Evolutionary conservation across 2,113 vertebrate genomes (phyloP).

Genomic region (Corapipo altera): DNA sequence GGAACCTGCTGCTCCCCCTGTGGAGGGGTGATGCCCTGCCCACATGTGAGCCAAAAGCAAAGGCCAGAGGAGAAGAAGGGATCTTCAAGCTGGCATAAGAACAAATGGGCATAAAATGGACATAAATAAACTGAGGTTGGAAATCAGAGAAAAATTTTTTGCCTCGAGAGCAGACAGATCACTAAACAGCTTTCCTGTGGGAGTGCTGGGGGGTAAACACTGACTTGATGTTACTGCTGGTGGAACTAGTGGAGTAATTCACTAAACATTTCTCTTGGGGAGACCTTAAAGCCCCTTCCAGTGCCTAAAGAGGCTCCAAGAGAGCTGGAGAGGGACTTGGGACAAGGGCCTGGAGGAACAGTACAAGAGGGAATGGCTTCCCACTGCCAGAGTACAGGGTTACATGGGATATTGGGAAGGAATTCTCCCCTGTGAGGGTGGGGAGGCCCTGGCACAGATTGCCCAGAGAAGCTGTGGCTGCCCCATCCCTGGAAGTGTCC

Average conservation of each 20-base stretch:
- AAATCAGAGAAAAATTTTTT: neutral
- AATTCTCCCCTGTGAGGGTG: neutral
- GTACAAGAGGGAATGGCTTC: neutral
- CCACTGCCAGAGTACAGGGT: neutral
- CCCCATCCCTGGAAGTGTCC: neutral
- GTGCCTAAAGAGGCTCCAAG: neutral
- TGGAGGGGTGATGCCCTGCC: neutral
- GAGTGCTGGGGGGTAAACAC: conserved; percentile 49
- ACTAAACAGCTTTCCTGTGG: conserved; percentile 42
- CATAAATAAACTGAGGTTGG: neutral
- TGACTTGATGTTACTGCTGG: neutral
- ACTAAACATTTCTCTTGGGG: neutral
- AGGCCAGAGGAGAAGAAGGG: neutral
- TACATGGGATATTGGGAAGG: neutral
- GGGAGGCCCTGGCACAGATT: rapidly evolving
- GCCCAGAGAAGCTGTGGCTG: neutral
- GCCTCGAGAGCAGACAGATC: conserved; percentile 34
- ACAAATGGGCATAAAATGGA: neutral
- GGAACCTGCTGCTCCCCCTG: neutral
- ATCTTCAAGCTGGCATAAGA: neutral
- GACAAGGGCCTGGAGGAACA: neutral
- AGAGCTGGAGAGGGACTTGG: neutral
- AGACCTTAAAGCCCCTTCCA: neutral
- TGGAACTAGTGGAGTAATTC: neutral
- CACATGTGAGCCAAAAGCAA: rapidly evolving